Conservation (phyloP, 2,888 invertebrate species). For the Callinectes sapidus region DNA sequence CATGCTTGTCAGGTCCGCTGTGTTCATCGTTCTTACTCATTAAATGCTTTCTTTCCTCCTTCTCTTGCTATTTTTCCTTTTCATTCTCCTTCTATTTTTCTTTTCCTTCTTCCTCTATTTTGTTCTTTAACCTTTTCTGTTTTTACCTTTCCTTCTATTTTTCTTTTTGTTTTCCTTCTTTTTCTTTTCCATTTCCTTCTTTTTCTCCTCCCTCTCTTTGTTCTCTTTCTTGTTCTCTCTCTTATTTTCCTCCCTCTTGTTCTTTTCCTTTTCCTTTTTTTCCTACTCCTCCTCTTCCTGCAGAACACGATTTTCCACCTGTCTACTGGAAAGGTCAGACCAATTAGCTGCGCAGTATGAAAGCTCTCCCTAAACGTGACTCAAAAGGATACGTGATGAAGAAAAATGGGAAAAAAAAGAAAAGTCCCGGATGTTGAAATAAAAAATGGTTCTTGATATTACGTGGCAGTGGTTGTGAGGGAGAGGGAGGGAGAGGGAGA, state of each 20-base stretch:
- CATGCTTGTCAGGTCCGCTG: not conserved
- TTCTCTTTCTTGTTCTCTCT: too few relatives aligned
- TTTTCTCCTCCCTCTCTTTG: too few relatives aligned
- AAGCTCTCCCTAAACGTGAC: not conserved
- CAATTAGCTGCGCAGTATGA: constrained; percentile 20
- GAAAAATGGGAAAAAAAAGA: too few relatives aligned
- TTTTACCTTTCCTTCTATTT: not conserved
- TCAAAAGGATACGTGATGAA: not conserved
- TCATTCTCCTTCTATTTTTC: not conserved
- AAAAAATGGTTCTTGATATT: not conserved
- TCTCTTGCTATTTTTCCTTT: not conserved
- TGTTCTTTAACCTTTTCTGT: too few relatives aligned
- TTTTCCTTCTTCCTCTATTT: too few relatives aligned
- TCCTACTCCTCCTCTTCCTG: too few relatives aligned
- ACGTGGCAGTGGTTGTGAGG: not conserved
- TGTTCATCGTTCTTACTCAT: not conserved
- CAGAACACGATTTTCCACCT: not conserved
- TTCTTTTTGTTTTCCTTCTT: not conserved
- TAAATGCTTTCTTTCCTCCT: not conserved
- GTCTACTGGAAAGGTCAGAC: constrained; percentile 13
- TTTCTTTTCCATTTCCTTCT: too few relatives aligned
- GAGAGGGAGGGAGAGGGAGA: not conserved
- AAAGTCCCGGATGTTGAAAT: not conserved
- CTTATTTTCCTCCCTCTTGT: too few relatives aligned
- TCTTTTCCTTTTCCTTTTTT: not conserved